Percentiles rank a stretch among this genome's conserved stretches.
These are phyloP conservation scores for Xyrauchen texanus DNA, from an alignment of 2,113 vertebrate genomes.

Conservation along the genomic window DNA sequence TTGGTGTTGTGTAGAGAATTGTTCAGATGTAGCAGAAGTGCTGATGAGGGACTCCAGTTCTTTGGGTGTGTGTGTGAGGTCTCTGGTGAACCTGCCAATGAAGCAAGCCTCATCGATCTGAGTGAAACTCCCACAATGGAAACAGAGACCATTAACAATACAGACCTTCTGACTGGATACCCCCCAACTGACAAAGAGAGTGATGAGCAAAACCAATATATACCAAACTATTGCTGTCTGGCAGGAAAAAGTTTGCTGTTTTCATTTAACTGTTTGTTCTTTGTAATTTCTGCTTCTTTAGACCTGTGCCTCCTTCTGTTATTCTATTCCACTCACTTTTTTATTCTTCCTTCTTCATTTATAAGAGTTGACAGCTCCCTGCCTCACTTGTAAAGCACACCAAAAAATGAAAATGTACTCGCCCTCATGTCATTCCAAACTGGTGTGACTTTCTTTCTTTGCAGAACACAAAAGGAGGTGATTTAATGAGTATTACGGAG, in stretches of 20 bases:
- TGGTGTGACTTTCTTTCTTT: too few species aligned
- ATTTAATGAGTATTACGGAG: too few species aligned
- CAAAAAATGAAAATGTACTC: too few species aligned
- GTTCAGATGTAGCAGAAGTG: conserved; percentile 73
- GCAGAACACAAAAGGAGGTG: too few species aligned
- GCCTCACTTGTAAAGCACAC: too few species aligned
- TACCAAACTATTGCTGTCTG: conserved; percentile 85
- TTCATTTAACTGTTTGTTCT: not conserved
- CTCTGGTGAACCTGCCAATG: conserved; percentile 38
- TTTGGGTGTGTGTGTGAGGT: conserved; percentile 66
- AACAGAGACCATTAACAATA: conserved; percentile 43
- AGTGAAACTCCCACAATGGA: conserved; percentile 59
- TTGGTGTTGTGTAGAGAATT: conserved; percentile 62
- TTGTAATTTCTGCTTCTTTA: too few species aligned
- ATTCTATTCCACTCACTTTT: too few species aligned
- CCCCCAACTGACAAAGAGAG: conserved; percentile 64
- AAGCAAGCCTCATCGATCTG: conserved; percentile 70
- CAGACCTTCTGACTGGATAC: conserved; percentile 85
- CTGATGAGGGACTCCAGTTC: conserved; percentile 60
- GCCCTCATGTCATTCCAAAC: too few species aligned
- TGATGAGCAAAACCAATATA: conserved; percentile 75
- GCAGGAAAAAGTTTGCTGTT: conserved; percentile 85
- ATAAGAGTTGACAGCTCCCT: too few species aligned
- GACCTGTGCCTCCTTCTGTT: too few species aligned
- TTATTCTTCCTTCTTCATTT: too few species aligned